Percentiles rank a stretch among this genome's conserved stretches.
Conservation (phyloP, 37 sponge, comb jelly and placozoan genomes). For the Sycon ciliatum region DNA sequence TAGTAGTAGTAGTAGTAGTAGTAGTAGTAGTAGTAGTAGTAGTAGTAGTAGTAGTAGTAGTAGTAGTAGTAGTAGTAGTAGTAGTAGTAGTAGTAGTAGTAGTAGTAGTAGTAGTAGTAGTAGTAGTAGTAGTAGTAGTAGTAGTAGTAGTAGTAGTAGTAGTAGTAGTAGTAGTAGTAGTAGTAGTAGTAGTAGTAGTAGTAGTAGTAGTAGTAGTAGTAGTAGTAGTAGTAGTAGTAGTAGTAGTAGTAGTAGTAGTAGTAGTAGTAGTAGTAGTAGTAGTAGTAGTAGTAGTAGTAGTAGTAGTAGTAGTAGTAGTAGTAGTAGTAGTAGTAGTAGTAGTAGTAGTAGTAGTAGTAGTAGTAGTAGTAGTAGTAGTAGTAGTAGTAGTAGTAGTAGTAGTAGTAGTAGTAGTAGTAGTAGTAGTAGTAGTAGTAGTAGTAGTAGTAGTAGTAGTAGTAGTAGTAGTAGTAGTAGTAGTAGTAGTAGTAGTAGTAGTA, state of each 20-base stretch:
- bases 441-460: conserved; percentile 9
- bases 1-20: conserved; percentile 9
- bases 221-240: conserved; percentile 9
- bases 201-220: conserved; percentile 2
- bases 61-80: conserved; percentile 9
- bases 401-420: conserved; percentile 9
- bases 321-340: conserved; percentile 2
- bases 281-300: conserved; percentile 9
- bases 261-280: conserved; percentile 2
- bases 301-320: conserved; percentile 9
- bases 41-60: conserved; percentile 9
- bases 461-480: conserved; percentile 9
- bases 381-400: conserved; percentile 2
- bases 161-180: conserved; percentile 9
- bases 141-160: conserved; percentile 9
- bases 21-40: conserved; percentile 9
- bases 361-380: conserved; percentile 9
- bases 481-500: conserved; percentile 2
- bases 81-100: conserved; percentile 9
- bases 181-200: conserved; percentile 9
- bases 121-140: conserved; percentile 9
- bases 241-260: conserved; percentile 9
- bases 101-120: conserved; percentile 9
- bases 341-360: conserved; percentile 9
- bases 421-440: conserved; percentile 2